Conservation (phyloP, 1,140 invertebrate species). For the Hormaphis cornu region DNA sequence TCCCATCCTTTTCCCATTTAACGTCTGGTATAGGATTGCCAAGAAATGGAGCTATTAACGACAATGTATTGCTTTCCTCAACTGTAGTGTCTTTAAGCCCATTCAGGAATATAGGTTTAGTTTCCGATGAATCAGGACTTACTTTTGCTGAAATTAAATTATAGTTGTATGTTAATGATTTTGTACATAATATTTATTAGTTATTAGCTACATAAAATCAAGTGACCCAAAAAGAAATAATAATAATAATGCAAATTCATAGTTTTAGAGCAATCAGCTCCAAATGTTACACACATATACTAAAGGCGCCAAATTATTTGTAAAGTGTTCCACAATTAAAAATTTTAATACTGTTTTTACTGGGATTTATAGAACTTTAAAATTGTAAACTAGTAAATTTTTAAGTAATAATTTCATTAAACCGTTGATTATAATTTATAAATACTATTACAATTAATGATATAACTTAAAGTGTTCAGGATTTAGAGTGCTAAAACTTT, state of each 20-base stretch:
- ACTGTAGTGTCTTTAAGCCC: slow-evolving; percentile 60
- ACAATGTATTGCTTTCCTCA: slow-evolving; percentile 64
- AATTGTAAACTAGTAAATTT: too few species aligned
- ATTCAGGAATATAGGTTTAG: slow-evolving; percentile 64
- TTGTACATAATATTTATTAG: not conserved
- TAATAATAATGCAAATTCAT: not conserved
- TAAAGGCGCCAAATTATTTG: too few species aligned
- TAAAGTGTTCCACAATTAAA: too few species aligned
- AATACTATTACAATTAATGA: too few species aligned
- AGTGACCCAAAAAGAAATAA: not conserved
- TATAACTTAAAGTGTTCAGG: too few species aligned
- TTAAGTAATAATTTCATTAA: too few species aligned
- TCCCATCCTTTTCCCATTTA: slow-evolving; percentile 70
- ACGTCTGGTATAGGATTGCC: slow-evolving; percentile 83
- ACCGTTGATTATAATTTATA: too few species aligned
- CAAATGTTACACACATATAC: too few species aligned
- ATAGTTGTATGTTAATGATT: not conserved
- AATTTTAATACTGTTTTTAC: too few species aligned
- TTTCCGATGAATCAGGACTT: slow-evolving; percentile 54
- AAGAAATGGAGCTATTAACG: slow-evolving; percentile 56
- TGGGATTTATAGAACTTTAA: too few species aligned
- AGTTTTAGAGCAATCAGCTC: too few species aligned
- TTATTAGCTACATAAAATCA: not conserved
- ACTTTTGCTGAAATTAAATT: slow-evolving; percentile 32
- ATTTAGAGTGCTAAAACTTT: too few species aligned